Percentiles rank a stretch among this genome's conserved stretches.
phyloP scores from a whole-genome alignment of 1,140 invertebrate species.

The Pomacea maculata region DNA sequence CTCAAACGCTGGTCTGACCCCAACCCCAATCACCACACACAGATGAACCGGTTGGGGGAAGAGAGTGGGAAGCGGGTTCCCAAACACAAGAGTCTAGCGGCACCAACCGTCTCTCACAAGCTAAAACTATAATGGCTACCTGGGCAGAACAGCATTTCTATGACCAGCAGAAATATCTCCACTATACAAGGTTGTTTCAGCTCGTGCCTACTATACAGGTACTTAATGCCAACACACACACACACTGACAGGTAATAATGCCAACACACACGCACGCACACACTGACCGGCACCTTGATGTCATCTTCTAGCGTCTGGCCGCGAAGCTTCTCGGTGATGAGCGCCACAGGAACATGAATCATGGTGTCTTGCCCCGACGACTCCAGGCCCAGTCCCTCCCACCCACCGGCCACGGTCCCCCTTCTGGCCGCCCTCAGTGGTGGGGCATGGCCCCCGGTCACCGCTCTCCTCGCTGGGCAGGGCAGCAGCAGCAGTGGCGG shows the following conservation, averaged over 20 bases:
- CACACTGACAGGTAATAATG: background rate
- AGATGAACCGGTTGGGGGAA: no score
- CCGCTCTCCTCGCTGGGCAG: background rate
- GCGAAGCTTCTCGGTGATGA: constrained; percentile 21
- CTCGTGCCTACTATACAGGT: background rate
- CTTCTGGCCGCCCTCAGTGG: background rate
- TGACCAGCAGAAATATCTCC: no score
- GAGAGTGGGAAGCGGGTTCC: no score
- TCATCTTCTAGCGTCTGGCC: constrained; percentile 22
- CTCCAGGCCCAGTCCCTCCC: background rate
- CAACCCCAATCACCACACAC: no score
- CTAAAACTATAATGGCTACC: no score
- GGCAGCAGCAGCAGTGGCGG: background rate
- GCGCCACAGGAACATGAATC: constrained; percentile 17
- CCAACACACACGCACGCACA: constrained; percentile 11
- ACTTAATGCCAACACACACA: background rate
- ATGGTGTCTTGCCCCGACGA: background rate
- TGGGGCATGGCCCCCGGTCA: background rate
- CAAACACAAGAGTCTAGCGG: no score
- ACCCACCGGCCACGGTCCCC: background rate
- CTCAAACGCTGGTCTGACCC: no score
- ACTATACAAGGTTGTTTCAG: no score
- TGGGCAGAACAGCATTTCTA: no score
- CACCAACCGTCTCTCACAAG: no score
- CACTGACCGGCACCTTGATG: background rate